Evolutionary conservation across 2,797 vertebrate genomes (phyloP).

Genomic region (Neosilurus hyrtlii): DNA sequence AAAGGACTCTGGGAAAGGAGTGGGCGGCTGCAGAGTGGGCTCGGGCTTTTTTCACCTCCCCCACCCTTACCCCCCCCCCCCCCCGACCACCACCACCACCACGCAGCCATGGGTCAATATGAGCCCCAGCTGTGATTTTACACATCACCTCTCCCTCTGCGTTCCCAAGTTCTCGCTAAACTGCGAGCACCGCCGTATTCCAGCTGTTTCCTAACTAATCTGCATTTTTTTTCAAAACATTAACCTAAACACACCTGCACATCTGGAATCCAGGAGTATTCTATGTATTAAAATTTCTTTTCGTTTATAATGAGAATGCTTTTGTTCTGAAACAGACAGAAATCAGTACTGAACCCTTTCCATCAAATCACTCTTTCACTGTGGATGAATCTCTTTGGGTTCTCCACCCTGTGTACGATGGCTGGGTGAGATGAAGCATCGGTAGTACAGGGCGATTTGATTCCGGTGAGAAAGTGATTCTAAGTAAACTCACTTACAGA

Average conservation of each 20-base stretch:
- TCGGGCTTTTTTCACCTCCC: constrained; percentile 5
- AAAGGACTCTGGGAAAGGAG: constrained; percentile 68
- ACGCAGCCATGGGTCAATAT: constrained; percentile 20
- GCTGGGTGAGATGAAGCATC: background rate
- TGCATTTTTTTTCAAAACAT: background rate
- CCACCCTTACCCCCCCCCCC: background rate
- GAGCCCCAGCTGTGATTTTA: constrained; percentile 6
- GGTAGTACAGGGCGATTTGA: too few species aligned
- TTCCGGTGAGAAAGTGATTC: too few species aligned
- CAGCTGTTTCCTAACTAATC: background rate
- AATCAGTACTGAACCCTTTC: background rate
- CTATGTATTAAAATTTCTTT: background rate
- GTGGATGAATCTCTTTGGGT: background rate
- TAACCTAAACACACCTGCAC: background rate
- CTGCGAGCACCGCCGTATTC: background rate
- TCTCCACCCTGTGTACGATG: background rate
- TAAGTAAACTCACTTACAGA: too few species aligned
- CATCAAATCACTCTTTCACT: background rate
- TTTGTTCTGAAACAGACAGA: background rate
- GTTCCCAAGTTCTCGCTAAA: constrained; percentile 10
- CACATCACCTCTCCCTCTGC: background rate
- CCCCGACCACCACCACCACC: background rate
- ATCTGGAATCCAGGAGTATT: background rate
- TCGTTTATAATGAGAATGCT: too few species aligned
- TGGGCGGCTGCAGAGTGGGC: constrained; percentile 57